Evolutionary conservation across 2,797 vertebrate genomes (phyloP).

Genomic region (Tadarida brasiliensis): DNA sequence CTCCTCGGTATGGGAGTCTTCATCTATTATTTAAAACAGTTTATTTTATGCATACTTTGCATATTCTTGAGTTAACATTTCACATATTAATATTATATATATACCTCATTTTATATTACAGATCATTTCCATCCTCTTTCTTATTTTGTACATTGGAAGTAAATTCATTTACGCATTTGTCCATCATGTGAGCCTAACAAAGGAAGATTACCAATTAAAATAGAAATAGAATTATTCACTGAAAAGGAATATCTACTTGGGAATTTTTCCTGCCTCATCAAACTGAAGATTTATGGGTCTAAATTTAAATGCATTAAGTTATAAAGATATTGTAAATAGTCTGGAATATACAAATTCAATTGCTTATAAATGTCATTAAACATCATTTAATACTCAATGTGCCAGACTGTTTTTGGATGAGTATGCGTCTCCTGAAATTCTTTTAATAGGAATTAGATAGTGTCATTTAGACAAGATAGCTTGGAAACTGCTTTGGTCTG

Average conservation of each 20-base stretch:
- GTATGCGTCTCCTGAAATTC: conserved; percentile 56
- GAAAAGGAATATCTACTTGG: conserved; percentile 67
- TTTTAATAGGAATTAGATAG: conserved; percentile 34
- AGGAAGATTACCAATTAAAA: conserved; percentile 76
- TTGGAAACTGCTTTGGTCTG: conserved; percentile 5
- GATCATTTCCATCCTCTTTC: conserved; percentile 75
- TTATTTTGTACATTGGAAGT: conserved; percentile 79
- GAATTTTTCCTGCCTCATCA: conserved; percentile 65
- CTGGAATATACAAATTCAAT: conserved; percentile 56
- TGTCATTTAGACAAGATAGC: background rate
- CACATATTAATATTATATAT: conserved; percentile 63
- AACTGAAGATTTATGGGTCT: conserved; percentile 69
- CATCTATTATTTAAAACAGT: background rate
- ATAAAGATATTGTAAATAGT: conserved; percentile 70
- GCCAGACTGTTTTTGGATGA: conserved; percentile 66
- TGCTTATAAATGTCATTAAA: conserved; percentile 75
- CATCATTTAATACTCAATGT: conserved; percentile 67
- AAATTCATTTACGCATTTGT: conserved; percentile 74
- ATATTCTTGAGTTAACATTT: conserved; percentile 54
- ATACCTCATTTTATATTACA: conserved; percentile 77
- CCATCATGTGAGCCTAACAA: conserved; percentile 52
- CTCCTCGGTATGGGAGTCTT: background rate
- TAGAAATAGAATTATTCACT: conserved; percentile 70
- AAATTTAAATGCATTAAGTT: conserved; percentile 69
- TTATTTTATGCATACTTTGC: conserved; percentile 44